Evolutionary conservation across 2,888 invertebrate species (phyloP).

Genomic region (Thymelicus acteon): DNA sequence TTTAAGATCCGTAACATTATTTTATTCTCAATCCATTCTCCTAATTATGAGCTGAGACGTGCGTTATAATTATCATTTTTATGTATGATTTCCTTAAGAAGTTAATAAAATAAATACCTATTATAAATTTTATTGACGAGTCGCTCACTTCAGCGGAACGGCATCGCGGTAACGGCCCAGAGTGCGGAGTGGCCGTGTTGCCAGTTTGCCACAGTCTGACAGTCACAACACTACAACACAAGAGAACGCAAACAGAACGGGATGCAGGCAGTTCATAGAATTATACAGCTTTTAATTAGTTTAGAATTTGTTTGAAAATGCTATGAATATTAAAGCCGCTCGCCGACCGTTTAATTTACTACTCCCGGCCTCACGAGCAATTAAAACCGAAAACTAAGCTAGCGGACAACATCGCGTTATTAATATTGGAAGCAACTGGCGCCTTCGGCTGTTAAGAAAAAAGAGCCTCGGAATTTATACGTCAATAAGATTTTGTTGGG

Average conservation of each 20-base stretch:
- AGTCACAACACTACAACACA: background rate
- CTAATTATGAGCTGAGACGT: no score
- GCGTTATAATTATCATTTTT: no score
- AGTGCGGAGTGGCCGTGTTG: background rate
- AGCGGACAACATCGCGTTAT: slow-evolving; percentile 63
- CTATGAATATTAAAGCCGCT: slow-evolving; percentile 81
- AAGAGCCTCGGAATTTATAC: slow-evolving; percentile 76
- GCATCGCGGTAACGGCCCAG: background rate
- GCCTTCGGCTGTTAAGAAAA: slow-evolving; percentile 71
- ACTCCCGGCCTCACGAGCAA: slow-evolving; percentile 68
- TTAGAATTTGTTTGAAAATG: slow-evolving; percentile 80
- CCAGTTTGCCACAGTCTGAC: no score
- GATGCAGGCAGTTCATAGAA: slow-evolving; percentile 51
- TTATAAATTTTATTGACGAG: background rate
- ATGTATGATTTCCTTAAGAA: no score
- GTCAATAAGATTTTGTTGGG: slow-evolving; percentile 79
- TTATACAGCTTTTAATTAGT: slow-evolving; percentile 80
- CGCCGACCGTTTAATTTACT: slow-evolving; percentile 79
- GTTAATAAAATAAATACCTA: background rate
- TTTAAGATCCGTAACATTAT: no score
- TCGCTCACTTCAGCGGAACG: slow-evolving; percentile 7
- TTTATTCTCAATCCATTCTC: no score
- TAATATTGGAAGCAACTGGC: slow-evolving; percentile 78
- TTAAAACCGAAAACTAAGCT: slow-evolving; percentile 77
- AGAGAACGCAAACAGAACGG: slow-evolving; percentile 47